A percentile compares a stretch with the other conserved stretches of the same genome.
phyloP scores from a whole-genome alignment of 2,888 invertebrate genomes.

The Caenorhabditis parvicauda region DNA sequence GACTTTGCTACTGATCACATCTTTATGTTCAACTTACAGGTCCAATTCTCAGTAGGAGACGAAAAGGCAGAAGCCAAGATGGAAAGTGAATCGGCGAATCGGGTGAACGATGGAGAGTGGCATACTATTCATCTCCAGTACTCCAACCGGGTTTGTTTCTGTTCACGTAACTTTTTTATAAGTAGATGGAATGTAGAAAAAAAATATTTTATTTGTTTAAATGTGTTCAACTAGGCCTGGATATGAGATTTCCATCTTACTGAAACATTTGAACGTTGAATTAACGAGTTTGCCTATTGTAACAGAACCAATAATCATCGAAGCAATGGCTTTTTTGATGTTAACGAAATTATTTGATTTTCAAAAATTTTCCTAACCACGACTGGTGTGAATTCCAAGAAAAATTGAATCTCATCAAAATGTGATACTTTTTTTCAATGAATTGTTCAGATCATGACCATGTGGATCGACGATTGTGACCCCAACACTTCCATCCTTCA shows the following conservation, averaged over 20 bases:
- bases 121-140: slow-evolving; percentile 49
- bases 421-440: too few species aligned
- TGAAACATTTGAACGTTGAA: too few species aligned
- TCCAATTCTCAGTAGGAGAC: slow-evolving; percentile 42
- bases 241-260: too few species aligned
- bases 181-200: too few species aligned
- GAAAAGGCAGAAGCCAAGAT: slow-evolving; percentile 37
- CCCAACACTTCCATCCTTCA: slow-evolving; percentile 18
- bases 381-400: slow-evolving; percentile 1
- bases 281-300: too few species aligned
- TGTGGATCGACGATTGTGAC: slow-evolving; percentile 45
- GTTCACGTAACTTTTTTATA: too few species aligned
- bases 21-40: slow-evolving; percentile 11
- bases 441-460: slow-evolving; percentile 36
- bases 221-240: too few species aligned
- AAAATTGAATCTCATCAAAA: slow-evolving; percentile 3
- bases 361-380: not conserved
- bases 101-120: slow-evolving; percentile 59
- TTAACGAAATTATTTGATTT: not conserved
- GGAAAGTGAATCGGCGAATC: slow-evolving; percentile 48
- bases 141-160: slow-evolving; percentile 48
- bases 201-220: too few species aligned
- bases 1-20: too few species aligned
- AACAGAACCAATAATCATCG: too few species aligned
- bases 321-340: too few species aligned